Conservation (phyloP, 2,797 vertebrate genomes). For the Semaprochilodus insignis region DNA sequence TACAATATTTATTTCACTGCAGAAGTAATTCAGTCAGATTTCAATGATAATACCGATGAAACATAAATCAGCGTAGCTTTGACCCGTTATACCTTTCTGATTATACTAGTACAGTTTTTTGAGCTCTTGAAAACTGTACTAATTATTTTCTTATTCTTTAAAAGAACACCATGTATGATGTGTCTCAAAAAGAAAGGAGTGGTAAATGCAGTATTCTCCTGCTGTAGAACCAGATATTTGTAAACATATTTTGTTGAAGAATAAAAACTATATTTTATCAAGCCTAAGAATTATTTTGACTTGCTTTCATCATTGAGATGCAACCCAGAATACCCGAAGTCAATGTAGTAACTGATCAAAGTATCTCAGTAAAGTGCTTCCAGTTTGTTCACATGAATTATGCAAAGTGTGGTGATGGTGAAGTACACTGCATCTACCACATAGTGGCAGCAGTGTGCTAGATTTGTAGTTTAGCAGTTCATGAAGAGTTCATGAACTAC, state of each 20-base stretch:
- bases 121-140: neutral
- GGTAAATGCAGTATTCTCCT: slow-evolving; percentile 66
- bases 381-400: neutral
- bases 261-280: slow-evolving; percentile 74
- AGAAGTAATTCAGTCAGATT: neutral
- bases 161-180: slow-evolving; percentile 13
- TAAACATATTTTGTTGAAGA: slow-evolving; percentile 72
- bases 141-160: slow-evolving; percentile 9
- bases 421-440: slow-evolving; percentile 64
- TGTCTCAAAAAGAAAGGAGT: neutral
- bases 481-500: slow-evolving; percentile 27
- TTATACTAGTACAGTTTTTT: neutral
- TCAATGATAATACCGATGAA: neutral
- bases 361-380: no score
- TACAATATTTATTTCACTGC: neutral
- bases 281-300: slow-evolving; percentile 33
- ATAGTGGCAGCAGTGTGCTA: slow-evolving; percentile 73
- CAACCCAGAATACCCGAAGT: no score
- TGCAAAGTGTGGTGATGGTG: slow-evolving; percentile 22
- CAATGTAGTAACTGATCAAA: neutral
- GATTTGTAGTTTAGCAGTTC: slow-evolving; percentile 9
- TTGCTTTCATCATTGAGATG: neutral
- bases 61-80: neutral
- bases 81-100: neutral
- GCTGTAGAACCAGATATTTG: slow-evolving; percentile 71